Percentiles rank a stretch among this genome's conserved stretches.
Evolutionary conservation across 1,140 invertebrate species (phyloP).

Genomic region (Leptinotarsa lineolata): DNA sequence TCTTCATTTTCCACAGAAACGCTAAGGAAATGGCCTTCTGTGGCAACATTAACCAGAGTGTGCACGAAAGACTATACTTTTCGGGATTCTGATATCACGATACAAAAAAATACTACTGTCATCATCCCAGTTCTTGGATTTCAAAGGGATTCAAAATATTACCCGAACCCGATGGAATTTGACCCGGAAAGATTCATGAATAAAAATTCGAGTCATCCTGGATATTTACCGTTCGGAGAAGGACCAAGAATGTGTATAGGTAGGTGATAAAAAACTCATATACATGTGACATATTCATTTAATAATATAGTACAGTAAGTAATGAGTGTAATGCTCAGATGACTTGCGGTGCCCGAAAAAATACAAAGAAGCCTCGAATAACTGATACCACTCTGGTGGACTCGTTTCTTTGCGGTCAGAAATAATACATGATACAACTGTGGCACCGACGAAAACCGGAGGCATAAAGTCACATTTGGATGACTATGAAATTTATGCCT

Average conservation of each 20-base stretch:
- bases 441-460: too few relatives aligned
- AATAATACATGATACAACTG: too few relatives aligned
- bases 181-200: slow-evolving; percentile 16
- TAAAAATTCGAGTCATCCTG: slow-evolving; percentile 9
- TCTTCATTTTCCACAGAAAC: neutral
- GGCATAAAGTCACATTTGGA: too few relatives aligned
- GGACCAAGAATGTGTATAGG: slow-evolving; percentile 30
- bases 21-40: neutral
- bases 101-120: slow-evolving; percentile 1
- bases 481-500: too few relatives aligned
- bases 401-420: too few relatives aligned
- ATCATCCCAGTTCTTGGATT: slow-evolving; percentile 16
- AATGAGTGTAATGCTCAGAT: neutral
- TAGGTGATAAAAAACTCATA: neutral
- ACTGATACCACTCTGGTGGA: neutral
- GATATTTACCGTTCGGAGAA: slow-evolving; percentile 24
- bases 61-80: slow-evolving; percentile 20
- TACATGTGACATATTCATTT: neutral
- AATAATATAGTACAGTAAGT: neutral
- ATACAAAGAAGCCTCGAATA: too few relatives aligned
- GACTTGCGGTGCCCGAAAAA: too few relatives aligned
- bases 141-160: slow-evolving; percentile 22
- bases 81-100: neutral
- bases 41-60: slow-evolving; percentile 14
- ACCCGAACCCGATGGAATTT: slow-evolving; percentile 21